These are phyloP conservation scores for Shargacucullia verbasci DNA, from an alignment of 2,888 invertebrate species.

Conservation along the genomic window DNA sequence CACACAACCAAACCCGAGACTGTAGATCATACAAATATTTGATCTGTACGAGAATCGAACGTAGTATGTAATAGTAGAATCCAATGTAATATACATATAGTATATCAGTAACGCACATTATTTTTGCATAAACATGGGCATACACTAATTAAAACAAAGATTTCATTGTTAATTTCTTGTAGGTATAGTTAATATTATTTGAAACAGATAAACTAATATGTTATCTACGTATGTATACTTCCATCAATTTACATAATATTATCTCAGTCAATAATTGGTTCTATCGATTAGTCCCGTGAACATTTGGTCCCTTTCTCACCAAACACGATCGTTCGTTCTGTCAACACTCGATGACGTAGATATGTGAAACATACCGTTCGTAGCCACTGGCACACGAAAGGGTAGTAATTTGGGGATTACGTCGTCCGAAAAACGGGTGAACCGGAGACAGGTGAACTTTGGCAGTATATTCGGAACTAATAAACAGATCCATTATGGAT, in stretches of 20 bases:
- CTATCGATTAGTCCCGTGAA: constrained; percentile 33
- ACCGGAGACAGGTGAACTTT: neutral
- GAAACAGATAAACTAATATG: too few species aligned
- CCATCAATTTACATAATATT: constrained; percentile 25
- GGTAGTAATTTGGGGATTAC: constrained; percentile 10
- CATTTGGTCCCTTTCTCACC: constrained; percentile 11
- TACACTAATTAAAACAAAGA: too few species aligned
- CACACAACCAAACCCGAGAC: too few species aligned
- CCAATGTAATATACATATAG: too few species aligned
- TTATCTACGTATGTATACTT: neutral
- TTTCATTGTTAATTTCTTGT: too few species aligned
- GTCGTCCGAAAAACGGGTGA: neutral
- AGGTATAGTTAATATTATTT: too few species aligned
- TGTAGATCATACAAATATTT: too few species aligned
- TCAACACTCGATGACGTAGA: constrained; percentile 17
- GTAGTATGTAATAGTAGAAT: too few species aligned
- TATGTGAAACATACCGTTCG: neutral
- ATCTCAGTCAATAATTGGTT: constrained; percentile 19
- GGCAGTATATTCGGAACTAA: neutral
- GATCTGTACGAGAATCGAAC: too few species aligned
- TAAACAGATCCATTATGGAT: neutral
- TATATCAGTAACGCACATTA: too few species aligned
- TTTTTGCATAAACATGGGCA: too few species aligned
- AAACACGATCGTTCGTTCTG: neutral
- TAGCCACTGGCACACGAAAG: neutral